Percentiles rank a stretch among this genome's conserved stretches.
These are phyloP conservation scores for Oscheius sp. DNA, from an alignment of 2,888 invertebrate genomes.

Conservation along the genomic window DNA sequence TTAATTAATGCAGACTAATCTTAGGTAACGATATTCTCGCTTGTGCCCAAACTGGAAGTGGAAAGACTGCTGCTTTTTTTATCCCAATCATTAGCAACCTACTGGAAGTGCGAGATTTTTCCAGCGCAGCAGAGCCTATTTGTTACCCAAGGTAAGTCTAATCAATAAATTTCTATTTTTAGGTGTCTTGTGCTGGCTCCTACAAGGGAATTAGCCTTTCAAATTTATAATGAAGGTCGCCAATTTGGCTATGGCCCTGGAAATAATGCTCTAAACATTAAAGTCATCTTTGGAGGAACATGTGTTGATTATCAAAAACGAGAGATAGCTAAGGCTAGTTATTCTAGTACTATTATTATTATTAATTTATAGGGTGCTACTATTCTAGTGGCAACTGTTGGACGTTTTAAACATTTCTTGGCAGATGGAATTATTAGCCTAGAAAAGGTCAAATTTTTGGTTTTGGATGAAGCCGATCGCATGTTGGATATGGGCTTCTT, in stretches of 20 bases:
- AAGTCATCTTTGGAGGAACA: slow-evolving; percentile 48
- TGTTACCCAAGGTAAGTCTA: slow-evolving; percentile 36
- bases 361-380: slow-evolving; percentile 32
- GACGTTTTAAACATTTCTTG: slow-evolving; percentile 49
- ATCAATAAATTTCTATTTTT: not conserved
- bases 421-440: slow-evolving; percentile 39
- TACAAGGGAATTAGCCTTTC: slow-evolving; percentile 87
- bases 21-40: slow-evolving; percentile 88
- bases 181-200: slow-evolving; percentile 80
- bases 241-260: slow-evolving; percentile 78
- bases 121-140: slow-evolving; percentile 36
- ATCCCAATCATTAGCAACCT: slow-evolving; percentile 66
- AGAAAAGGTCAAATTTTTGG: slow-evolving; percentile 32
- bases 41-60: slow-evolving; percentile 97
- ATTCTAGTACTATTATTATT: not conserved
- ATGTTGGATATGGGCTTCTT: slow-evolving; percentile 22
- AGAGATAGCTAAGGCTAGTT: slow-evolving; percentile 13
- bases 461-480: slow-evolving; percentile 71
- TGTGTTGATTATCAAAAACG: slow-evolving; percentile 31
- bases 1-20: not conserved
- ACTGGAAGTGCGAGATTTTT: slow-evolving; percentile 36
- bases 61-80: slow-evolving; percentile 79
- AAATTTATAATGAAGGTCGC: slow-evolving; percentile 85
- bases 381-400: slow-evolving; percentile 49
- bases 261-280: slow-evolving; percentile 2